Conservation (phyloP, 2,797 vertebrate genomes). For the Tinamus major region DNA sequence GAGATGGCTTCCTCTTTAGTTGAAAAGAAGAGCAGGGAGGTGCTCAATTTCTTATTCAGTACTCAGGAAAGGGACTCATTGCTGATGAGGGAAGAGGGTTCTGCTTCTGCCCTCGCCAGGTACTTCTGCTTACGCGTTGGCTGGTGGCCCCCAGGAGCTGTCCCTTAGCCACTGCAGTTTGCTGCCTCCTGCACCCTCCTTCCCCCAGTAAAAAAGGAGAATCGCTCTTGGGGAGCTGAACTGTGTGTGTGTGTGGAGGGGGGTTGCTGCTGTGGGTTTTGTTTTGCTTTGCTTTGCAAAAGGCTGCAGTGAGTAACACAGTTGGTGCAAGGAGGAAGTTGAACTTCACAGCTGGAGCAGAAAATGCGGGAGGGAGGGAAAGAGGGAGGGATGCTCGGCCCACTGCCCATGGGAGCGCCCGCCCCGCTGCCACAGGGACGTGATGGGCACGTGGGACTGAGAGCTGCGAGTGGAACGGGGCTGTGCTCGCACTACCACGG, state of each 20-base stretch:
- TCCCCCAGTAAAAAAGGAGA: neutral
- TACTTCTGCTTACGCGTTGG: neutral
- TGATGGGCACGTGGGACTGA: neutral
- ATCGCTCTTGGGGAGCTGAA: neutral
- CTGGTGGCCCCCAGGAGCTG: neutral
- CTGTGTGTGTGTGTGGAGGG: no score
- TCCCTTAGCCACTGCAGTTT: neutral
- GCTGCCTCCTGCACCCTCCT: fast-evolving
- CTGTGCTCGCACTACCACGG: neutral
- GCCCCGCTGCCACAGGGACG: neutral
- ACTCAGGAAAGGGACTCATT: fast-evolving
- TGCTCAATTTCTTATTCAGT: neutral
- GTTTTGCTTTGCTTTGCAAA: neutral
- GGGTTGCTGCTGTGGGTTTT: neutral
- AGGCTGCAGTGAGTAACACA: neutral
- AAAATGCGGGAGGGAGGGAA: neutral
- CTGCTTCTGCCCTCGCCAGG: neutral
- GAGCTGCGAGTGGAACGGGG: neutral
- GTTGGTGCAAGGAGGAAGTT: neutral
- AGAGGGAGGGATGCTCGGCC: neutral
- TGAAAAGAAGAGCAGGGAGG: neutral
- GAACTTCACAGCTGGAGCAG: neutral
- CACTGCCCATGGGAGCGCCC: neutral
- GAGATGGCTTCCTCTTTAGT: neutral
- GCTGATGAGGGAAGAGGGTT: neutral